A percentile compares a stretch with the other conserved stretches of the same genome.
Evolutionary conservation across 2,797 vertebrate genomes (phyloP).

Genomic region (Danio aesculapii): DNA sequence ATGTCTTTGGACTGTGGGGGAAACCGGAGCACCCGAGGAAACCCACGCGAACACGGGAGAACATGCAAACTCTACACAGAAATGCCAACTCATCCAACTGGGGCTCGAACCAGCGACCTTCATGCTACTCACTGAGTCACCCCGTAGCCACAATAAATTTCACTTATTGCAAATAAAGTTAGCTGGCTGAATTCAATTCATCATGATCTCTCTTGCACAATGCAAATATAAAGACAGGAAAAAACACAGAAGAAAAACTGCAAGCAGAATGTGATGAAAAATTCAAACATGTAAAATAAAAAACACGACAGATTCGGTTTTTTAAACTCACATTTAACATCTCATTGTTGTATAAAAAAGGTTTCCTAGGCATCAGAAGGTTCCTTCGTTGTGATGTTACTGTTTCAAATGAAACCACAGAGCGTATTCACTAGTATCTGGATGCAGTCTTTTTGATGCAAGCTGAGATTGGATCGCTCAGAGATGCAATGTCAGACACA

Average conservation of each 20-base stretch:
- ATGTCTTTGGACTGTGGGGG: too few relatives aligned
- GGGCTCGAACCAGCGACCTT: too few relatives aligned
- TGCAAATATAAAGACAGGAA: constrained; percentile 38
- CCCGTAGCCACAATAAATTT: not conserved
- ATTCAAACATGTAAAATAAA: constrained; percentile 9
- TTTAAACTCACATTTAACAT: constrained; percentile 38
- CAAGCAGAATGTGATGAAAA: constrained; percentile 18
- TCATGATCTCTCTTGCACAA: constrained; percentile 27
- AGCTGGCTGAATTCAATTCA: constrained; percentile 1
- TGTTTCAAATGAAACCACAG: not conserved
- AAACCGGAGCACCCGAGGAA: too few relatives aligned
- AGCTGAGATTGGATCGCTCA: too few relatives aligned
- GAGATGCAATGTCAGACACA: too few relatives aligned
- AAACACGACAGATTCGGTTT: constrained; percentile 13
- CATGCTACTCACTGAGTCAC: too few relatives aligned
- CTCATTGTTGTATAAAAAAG: constrained; percentile 1
- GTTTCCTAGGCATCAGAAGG: constrained; percentile 2
- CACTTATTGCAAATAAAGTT: constrained; percentile 31
- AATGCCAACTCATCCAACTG: too few relatives aligned
- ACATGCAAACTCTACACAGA: too few relatives aligned
- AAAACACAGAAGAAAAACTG: constrained; percentile 11
- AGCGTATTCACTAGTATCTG: not conserved
- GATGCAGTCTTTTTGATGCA: too few relatives aligned
- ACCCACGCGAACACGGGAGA: too few relatives aligned
- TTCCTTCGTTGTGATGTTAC: not conserved